Evolutionary conservation across 2,888 invertebrate species (phyloP).

Genomic region (Alloplasta piceator): DNA sequence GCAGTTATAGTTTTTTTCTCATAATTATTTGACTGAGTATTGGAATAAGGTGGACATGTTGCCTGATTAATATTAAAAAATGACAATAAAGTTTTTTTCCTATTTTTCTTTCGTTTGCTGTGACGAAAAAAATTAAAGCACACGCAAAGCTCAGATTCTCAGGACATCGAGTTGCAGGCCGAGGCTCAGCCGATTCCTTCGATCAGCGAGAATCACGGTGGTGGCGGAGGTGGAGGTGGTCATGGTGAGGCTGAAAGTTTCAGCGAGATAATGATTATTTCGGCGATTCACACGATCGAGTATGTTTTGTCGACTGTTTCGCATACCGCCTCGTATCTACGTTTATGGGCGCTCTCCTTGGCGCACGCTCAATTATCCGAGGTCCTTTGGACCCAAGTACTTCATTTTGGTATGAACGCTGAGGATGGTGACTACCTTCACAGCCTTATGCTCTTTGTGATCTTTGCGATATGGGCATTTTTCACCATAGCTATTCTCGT

Average conservation of each 20-base stretch:
- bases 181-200: conserved; percentile 84
- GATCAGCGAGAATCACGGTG: conserved; percentile 84
- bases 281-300: conserved; percentile 98
- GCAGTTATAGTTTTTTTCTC: too few relatives aligned
- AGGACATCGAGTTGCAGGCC: conserved; percentile 86
- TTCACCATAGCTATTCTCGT: conserved; percentile 93
- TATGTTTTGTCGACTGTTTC: conserved; percentile 98
- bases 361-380: conserved; percentile 97
- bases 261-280: conserved; percentile 96
- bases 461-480: conserved; percentile 91
- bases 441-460: conserved; percentile 85
- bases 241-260: conserved; percentile 87
- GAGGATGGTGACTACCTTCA: conserved; percentile 79
- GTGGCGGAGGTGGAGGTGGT: conserved; percentile 74
- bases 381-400: conserved; percentile 90
- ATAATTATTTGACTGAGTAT: too few relatives aligned
- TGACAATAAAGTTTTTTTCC: too few relatives aligned
- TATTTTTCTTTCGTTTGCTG: too few relatives aligned
- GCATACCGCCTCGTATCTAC: conserved; percentile 97
- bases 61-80: too few relatives aligned
- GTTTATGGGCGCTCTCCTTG: conserved; percentile 97
- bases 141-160: conserved; percentile 80
- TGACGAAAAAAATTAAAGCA: conserved; percentile 57
- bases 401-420: conserved; percentile 85
- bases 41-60: too few relatives aligned